phyloP scores from a whole-genome alignment of 2,113 vertebrate species.

The Indicator maculatus region DNA sequence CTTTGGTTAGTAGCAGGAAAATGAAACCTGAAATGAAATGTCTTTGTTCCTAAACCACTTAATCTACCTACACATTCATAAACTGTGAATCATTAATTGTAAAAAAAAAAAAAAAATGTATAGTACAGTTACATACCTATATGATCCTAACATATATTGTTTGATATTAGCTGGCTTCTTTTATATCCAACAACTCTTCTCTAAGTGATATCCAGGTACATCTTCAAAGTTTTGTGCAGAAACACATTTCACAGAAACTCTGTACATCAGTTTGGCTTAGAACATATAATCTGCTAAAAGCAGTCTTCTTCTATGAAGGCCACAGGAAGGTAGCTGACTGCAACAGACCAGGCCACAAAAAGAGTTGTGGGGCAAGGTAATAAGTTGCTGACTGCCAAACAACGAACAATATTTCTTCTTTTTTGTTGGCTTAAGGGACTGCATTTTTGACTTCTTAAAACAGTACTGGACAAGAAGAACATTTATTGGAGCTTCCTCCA shows the following conservation, averaged over 20 bases:
- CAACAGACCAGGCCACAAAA: not conserved
- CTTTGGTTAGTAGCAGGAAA: not conserved
- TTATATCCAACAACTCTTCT: not conserved
- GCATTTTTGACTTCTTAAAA: not conserved
- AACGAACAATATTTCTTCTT: not conserved
- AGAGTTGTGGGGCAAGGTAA: not conserved
- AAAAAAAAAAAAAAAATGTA: too few relatives aligned
- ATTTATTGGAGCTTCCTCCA: not conserved
- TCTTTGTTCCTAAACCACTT: not conserved
- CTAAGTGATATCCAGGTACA: not conserved
- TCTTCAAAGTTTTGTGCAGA: not conserved
- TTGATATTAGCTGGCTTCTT: not conserved
- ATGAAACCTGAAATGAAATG: not conserved
- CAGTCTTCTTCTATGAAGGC: not conserved
- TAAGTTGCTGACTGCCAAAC: not conserved
- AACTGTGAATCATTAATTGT: not conserved
- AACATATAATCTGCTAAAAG: not conserved
- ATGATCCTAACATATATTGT: not conserved
- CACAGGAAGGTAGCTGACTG: not conserved
- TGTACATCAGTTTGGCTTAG: not conserved
- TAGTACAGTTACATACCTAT: too few relatives aligned
- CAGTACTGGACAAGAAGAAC: not conserved
- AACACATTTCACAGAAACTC: not conserved
- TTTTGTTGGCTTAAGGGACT: not conserved
- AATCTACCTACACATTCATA: not conserved